Evolutionary conservation across 2,797 vertebrate genomes (phyloP).

Genomic region (Enteromius mattozi): DNA sequence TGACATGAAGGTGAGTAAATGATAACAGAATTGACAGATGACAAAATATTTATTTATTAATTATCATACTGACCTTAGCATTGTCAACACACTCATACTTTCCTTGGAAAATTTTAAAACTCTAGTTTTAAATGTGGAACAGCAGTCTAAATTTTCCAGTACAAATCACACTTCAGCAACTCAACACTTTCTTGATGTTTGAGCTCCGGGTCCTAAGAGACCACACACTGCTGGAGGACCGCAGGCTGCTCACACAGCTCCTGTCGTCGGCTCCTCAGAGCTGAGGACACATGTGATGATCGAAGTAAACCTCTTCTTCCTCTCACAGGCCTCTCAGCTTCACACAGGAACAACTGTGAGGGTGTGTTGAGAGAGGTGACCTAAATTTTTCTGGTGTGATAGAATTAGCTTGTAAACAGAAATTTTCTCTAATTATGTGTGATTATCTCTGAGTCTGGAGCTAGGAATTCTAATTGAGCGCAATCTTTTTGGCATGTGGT

Average conservation of each 20-base stretch:
- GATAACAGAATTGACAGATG: background rate
- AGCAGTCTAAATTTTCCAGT: constrained; percentile 15
- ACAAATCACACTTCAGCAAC: constrained; percentile 22
- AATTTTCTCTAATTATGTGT: constrained; percentile 40
- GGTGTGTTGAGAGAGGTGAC: constrained; percentile 33
- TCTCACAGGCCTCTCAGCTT: constrained; percentile 7
- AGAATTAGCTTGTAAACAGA: constrained; percentile 48
- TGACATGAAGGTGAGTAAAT: background rate
- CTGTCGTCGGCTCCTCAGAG: constrained; percentile 26
- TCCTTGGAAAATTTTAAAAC: background rate
- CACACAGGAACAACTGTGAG: constrained; percentile 15
- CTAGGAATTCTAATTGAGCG: constrained; percentile 37
- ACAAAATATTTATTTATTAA: background rate
- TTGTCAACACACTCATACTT: background rate
- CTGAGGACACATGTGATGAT: constrained; percentile 28
- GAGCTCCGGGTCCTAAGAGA: constrained; percentile 11
- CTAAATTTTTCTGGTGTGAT: constrained; percentile 33
- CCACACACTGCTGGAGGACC: background rate
- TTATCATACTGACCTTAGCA: background rate
- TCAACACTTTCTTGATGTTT: constrained; percentile 11
- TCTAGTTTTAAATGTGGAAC: background rate
- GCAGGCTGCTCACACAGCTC: constrained; percentile 15
- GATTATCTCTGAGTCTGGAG: constrained; percentile 48
- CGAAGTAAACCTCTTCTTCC: constrained; percentile 15
- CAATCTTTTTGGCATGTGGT: constrained; percentile 23